Evolutionary conservation across 2,113 vertebrate genomes (phyloP).

Genomic region (Tyrannus savana): DNA sequence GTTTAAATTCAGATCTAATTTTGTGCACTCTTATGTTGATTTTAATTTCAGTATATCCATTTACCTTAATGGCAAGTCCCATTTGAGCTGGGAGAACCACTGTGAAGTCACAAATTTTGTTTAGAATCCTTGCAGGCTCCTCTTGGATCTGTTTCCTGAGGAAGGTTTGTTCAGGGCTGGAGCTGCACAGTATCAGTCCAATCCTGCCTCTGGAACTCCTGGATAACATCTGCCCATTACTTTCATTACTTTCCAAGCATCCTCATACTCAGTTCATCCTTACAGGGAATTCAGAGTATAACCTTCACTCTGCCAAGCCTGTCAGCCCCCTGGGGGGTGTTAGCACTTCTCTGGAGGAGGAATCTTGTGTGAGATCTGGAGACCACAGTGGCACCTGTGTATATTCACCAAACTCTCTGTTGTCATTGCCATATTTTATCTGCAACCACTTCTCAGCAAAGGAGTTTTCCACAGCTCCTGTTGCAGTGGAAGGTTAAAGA

Average conservation of each 20-base stretch:
- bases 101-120: not conserved
- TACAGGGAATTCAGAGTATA: not conserved
- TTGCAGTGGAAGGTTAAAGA: not conserved
- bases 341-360: not conserved
- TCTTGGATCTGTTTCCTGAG: not conserved
- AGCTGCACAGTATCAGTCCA: not conserved
- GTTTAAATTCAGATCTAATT: not conserved
- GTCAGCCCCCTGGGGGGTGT: not conserved
- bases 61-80: not conserved
- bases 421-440: not conserved
- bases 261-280: not conserved
- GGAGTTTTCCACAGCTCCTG: not conserved
- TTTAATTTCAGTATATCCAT: not conserved
- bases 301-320: not conserved
- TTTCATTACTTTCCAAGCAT: not conserved
- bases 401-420: not conserved
- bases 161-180: not conserved
- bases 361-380: not conserved
- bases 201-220: not conserved
- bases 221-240: not conserved
- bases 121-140: not conserved
- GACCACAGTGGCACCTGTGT: fast-evolving
- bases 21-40: not conserved
- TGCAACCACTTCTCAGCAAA: not conserved
- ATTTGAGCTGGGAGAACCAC: not conserved